These are phyloP conservation scores for Ammodytes marinus DNA, from an alignment of 2,113 vertebrate genomes.

Conservation along the genomic window DNA sequence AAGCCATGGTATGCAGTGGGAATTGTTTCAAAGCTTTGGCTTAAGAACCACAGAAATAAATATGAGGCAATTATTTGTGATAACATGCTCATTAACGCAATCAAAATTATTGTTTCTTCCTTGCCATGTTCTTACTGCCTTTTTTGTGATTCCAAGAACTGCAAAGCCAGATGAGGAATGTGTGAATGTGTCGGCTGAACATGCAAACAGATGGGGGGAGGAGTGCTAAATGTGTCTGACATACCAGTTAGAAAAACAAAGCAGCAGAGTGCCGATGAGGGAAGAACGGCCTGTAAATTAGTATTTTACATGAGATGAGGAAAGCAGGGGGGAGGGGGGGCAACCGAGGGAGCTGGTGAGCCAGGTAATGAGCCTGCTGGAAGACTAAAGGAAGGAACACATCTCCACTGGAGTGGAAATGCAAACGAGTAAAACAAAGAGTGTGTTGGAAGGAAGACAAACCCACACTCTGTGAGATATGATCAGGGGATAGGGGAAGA, in stretches of 20 bases:
- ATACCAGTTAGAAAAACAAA: conserved; percentile 55
- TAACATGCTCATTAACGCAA: conserved; percentile 34
- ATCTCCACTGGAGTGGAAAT: conserved; percentile 38
- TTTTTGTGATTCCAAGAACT: conserved; percentile 26
- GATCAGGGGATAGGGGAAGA: background rate
- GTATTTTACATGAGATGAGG: conserved; percentile 68
- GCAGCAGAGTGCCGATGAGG: conserved; percentile 13
- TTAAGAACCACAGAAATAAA: conserved; percentile 18
- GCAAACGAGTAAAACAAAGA: conserved; percentile 2
- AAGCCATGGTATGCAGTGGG: background rate
- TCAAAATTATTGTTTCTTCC: conserved; percentile 13
- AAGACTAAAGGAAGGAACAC: conserved; percentile 34
- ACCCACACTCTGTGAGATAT: conserved; percentile 17
- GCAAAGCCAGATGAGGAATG: conserved; percentile 56
- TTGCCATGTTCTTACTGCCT: conserved; percentile 1
- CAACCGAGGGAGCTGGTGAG: conserved; percentile 24
- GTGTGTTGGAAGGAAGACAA: conserved; percentile 31
- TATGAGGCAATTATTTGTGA: conserved; percentile 19
- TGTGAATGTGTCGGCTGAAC: conserved; percentile 44
- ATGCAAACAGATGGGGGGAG: conserved; percentile 43
- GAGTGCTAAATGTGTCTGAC: conserved; percentile 48
- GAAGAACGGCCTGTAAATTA: conserved; percentile 43
- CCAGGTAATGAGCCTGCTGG: conserved; percentile 55
- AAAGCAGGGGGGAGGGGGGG: conserved; percentile 58
- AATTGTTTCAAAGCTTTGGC: conserved; percentile 12